A percentile compares a stretch with the other conserved stretches of the same genome.
Conservation (phyloP, 2,797 vertebrate species). For the Enteromius afrohamiltoni region DNA sequence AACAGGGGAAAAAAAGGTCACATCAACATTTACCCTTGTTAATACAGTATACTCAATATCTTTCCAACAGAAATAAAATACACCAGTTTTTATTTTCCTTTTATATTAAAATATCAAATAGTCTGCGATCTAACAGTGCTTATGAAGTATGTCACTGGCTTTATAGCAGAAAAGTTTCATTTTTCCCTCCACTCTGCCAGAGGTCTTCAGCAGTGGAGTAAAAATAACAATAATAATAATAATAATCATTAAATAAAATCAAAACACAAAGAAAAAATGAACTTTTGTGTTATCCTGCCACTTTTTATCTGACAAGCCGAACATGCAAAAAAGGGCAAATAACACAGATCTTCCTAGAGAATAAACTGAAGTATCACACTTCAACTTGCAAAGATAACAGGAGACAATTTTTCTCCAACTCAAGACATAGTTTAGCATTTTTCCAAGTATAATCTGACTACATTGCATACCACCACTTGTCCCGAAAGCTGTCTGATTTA, state of each 20-base stretch:
- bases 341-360: slow-evolving; percentile 74
- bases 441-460: slow-evolving; percentile 14
- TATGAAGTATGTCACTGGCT: slow-evolving; percentile 75
- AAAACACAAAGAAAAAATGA: slow-evolving; percentile 61
- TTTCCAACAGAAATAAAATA: slow-evolving; percentile 81
- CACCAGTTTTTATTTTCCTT: slow-evolving; percentile 74
- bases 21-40: slow-evolving; percentile 79
- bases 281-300: slow-evolving; percentile 69
- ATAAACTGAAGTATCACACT: slow-evolving; percentile 71
- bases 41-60: slow-evolving; percentile 80
- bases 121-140: slow-evolving; percentile 80
- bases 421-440: slow-evolving; percentile 24
- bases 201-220: slow-evolving; percentile 47
- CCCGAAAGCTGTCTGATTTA: slow-evolving; percentile 52
- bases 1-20: slow-evolving; percentile 69
- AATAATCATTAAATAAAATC: slow-evolving; percentile 21
- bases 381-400: slow-evolving; percentile 73
- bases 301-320: slow-evolving; percentile 74
- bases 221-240: slow-evolving; percentile 32
- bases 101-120: slow-evolving; percentile 86
- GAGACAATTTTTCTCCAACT: slow-evolving; percentile 63
- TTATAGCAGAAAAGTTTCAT: slow-evolving; percentile 73
- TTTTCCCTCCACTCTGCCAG: slow-evolving; percentile 62
- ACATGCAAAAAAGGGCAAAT: slow-evolving; percentile 79
- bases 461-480: slow-evolving; percentile 30